Base-by-base conservation (phyloP, 2,888 invertebrate genomes). In the Drosophila fungiperda region DNA sequence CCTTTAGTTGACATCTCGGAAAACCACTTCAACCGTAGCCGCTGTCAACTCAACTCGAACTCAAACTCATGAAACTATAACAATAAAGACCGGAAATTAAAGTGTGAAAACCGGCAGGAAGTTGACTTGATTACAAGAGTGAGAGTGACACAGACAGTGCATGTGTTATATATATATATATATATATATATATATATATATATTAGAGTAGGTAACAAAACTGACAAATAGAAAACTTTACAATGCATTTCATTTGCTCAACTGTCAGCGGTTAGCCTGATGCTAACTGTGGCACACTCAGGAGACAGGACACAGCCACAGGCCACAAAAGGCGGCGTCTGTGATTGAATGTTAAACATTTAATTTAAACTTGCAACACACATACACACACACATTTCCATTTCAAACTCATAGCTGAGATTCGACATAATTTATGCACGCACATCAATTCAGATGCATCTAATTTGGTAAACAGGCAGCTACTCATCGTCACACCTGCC, bases 101-200 rank as follows among this genome's bases (percentile, higher is more conserved):
- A 86, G 90, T 90, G 89, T 90, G 89, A 86, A 90, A 86, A 83
- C 78, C 85, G 83, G 81, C 81, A 88, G 87, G 90, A 90, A 88
- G 89, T 79, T 83, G 86, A 81, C 74, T 86, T 90, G 90, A 90
- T 87, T 87, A 83, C 89, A 79, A 78, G 68, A 73, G 59, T 64
- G 73, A 75, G 68, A 78, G 65, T 64, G 70, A 60, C 65, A 59
- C 29, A 20, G 32, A 32, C 42, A 57, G 53, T 48, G 50, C 32
- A 48, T 62, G 64, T 20, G 57, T 54, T 50, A 54, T 9, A 53
- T 40, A 20, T 66, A 20, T 9, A 17, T 17, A 38, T 4, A n/a
- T 36, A 29, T 68, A 40, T 65, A 64, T 65, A 59, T 6, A 29
- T 29, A 29, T 29, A 29, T 29, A 29, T 29, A 26, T 29, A 29